Base-by-base conservation (phyloP, 2,888 invertebrate genomes). In the Syrista parreyssii region DNA sequence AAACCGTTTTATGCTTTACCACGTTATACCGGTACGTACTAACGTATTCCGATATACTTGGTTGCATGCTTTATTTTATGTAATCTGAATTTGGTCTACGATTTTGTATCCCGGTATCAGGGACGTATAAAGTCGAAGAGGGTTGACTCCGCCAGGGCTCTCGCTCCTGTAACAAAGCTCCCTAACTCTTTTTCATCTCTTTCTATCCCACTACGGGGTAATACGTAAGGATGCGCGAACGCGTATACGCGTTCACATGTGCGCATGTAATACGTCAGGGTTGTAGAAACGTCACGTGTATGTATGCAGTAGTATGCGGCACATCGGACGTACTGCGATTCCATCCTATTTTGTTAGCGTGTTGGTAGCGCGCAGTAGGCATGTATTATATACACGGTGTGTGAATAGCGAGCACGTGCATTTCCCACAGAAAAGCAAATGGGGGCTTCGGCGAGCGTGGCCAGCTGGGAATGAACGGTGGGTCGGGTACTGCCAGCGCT, bases 401-500 rank as follows among this genome's bases (percentile, higher is more conserved):
- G 88, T 88, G 88, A 90, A 90, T 90, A 89, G 88, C 84, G 86
- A 88, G 88, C 90, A 89, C 90, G 90, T 90, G 90, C 88, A 90
- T 90, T 90, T 90, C 90, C 90, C 90, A 90, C 90, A 90, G 90
- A 89, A 90, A 89, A 87, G 88, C 89, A 88, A 88, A 88, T 85
- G 86, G 88, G 89, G 88, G 86, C 87, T 86, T 88, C 81, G 83
- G 77, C 78, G 81, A 81, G 83, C 78, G 79, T 82, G 82, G 68
- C 75, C 68, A 68, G 73, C 74, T 74, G 76, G 74, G 74, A 74
- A 74, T n/a, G 74, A 74, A 74, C 74, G 74, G 74, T 74, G 36
- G 74, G 74, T 23, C 30, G 74, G 32, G 33, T 23, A n/a, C 9
- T 36, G 35, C 34, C n/a, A 12, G 36, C 35, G 23, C 34, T 74